Percentiles rank a stretch among this genome's conserved stretches.
Conservation (phyloP, 2,888 invertebrate genomes). For the Carpatolechia fugitivella region DNA sequence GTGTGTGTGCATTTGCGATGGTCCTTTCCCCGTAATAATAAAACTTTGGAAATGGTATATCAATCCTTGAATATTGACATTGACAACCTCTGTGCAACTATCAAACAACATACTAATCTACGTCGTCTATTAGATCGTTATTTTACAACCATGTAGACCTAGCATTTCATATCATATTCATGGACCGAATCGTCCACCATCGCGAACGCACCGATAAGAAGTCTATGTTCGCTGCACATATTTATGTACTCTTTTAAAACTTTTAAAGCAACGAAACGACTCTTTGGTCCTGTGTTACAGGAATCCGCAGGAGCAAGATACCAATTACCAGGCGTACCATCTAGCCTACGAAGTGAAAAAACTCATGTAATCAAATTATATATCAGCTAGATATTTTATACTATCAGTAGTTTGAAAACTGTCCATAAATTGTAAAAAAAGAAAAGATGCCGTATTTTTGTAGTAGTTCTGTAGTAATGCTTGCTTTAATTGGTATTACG, state of each 20-base stretch:
- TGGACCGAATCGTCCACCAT: neutral
- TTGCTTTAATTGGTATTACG: slow-evolving; percentile 35
- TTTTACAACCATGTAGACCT: neutral
- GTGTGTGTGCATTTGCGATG: slow-evolving; percentile 7
- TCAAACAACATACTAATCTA: neutral
- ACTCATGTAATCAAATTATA: slow-evolving; percentile 91
- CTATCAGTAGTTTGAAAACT: slow-evolving; percentile 43
- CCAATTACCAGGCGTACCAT: slow-evolving; percentile 98
- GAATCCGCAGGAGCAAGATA: slow-evolving; percentile 91
- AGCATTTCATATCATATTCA: neutral
- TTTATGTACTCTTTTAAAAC: slow-evolving; percentile 23
- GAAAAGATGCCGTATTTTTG: slow-evolving; percentile 11
- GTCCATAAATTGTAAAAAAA: slow-evolving; percentile 1
- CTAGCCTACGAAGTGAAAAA: slow-evolving; percentile 99
- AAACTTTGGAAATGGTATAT: neutral
- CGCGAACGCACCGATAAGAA: slow-evolving; percentile 1
- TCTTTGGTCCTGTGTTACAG: slow-evolving; percentile 89
- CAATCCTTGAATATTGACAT: neutral
- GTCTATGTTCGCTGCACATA: slow-evolving; percentile 27
- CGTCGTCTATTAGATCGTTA: neutral
- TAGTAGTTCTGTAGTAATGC: slow-evolving; percentile 50
- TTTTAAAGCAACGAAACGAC: slow-evolving; percentile 52
- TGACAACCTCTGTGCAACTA: neutral
- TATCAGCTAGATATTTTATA: slow-evolving; percentile 65
- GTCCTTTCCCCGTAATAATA: neutral